A percentile compares a stretch with the other conserved stretches of the same genome.
phyloP scores from a whole-genome alignment of 2,888 invertebrate genomes.

The Trichogramma dendrolimi region DNA sequence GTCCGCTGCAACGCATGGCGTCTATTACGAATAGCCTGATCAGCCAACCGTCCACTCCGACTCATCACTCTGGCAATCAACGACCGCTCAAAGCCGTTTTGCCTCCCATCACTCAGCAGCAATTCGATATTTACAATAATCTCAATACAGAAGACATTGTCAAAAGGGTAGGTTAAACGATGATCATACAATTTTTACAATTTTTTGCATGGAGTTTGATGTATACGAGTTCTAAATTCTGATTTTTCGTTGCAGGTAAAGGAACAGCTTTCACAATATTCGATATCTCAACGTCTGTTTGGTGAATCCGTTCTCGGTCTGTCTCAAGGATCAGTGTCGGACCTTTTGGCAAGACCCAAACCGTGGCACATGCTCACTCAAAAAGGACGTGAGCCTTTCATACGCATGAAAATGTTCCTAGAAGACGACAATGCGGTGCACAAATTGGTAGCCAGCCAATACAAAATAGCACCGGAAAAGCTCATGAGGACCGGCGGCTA shows the following conservation, averaged over 20 bases:
- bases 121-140: conserved; percentile 96
- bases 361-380: conserved; percentile 99
- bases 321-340: conserved; percentile 96
- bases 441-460: conserved; percentile 92
- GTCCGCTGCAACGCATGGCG: conserved; percentile 95
- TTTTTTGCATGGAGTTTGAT: too few relatives aligned
- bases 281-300: conserved; percentile 95
- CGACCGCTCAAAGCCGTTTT: conserved; percentile 92
- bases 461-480: conserved; percentile 96
- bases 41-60: conserved; percentile 81
- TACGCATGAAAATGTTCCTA: conserved; percentile 96
- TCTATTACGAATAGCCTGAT: conserved; percentile 96
- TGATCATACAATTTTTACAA: too few relatives aligned
- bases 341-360: conserved; percentile 93
- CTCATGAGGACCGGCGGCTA: conserved; percentile 93
- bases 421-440: conserved; percentile 94
- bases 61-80: conserved; percentile 78
- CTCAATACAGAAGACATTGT: conserved; percentile 98
- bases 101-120: conserved; percentile 97
- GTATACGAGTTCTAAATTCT: conserved; percentile 6
- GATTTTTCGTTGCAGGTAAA: conserved; percentile 61
- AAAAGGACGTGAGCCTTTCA: conserved; percentile 94
- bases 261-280: conserved; percentile 90
- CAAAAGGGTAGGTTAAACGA: conserved; percentile 61
- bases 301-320: conserved; percentile 96